A percentile compares a stretch with the other conserved stretches of the same genome.
These are phyloP conservation scores for Brachyrhaphis roseni DNA, from an alignment of 2,797 vertebrate genomes.

Conservation along the genomic window DNA sequence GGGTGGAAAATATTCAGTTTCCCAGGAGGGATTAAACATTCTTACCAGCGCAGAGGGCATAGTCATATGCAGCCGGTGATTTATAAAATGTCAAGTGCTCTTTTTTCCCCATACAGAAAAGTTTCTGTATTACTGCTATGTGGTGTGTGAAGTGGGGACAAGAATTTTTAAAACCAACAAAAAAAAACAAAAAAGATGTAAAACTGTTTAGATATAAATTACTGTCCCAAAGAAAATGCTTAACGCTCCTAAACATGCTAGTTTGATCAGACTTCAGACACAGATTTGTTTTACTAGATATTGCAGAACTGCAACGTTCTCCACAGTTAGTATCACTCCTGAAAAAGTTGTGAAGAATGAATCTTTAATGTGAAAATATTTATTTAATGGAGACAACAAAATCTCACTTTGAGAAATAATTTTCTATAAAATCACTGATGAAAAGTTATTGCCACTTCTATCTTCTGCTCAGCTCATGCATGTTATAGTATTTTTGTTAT, in stretches of 20 bases:
- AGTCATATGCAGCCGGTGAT: constrained; percentile 19
- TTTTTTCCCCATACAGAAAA: constrained; percentile 4
- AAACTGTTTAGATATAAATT: too few species aligned
- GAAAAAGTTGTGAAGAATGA: not conserved
- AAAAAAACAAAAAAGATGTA: too few species aligned
- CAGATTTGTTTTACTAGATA: not conserved
- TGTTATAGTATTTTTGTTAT: not conserved
- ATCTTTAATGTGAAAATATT: not conserved
- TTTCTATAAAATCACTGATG: not conserved
- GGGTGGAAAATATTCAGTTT: constrained; percentile 44
- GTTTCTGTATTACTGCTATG: not conserved
- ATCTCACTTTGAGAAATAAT: not conserved
- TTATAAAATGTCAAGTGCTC: constrained; percentile 16
- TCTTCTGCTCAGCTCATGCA: not conserved
- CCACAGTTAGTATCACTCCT: not conserved
- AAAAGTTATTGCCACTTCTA: not conserved
- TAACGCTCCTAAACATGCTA: not conserved
- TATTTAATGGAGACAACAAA: not conserved
- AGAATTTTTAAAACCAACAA: not conserved
- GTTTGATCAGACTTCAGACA: constrained; percentile 7
- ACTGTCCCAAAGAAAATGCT: not conserved
- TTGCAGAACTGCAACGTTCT: not conserved
- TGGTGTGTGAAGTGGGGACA: not conserved
- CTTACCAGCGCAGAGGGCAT: constrained; percentile 16
- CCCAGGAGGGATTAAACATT: constrained; percentile 33